Conservation (phyloP, 1,140 invertebrate species). For the Thaumetopoea pityocampa region DNA sequence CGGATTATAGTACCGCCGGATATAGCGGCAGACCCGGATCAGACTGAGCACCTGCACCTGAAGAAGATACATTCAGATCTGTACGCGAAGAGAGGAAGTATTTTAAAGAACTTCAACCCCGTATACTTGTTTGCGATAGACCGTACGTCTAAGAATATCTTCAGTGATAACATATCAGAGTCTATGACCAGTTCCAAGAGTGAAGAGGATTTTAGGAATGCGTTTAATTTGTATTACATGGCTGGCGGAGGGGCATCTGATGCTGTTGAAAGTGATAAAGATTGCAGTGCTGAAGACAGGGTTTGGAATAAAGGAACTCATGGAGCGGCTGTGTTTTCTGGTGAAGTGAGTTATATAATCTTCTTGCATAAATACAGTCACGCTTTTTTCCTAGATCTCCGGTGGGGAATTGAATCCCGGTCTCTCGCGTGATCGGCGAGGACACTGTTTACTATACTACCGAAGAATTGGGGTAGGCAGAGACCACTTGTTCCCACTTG, state of each 20-base stretch:
- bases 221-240: slow-evolving; percentile 51
- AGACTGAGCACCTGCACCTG: slow-evolving; percentile 28
- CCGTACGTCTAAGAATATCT: slow-evolving; percentile 51
- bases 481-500: no score
- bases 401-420: no score
- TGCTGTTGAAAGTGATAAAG: slow-evolving; percentile 10
- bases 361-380: slow-evolving; percentile 1
- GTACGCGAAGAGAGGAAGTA: slow-evolving; percentile 49
- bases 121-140: slow-evolving; percentile 65
- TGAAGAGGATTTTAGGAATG: slow-evolving; percentile 59
- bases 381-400: no score
- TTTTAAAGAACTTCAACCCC: slow-evolving; percentile 55
- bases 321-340: slow-evolving; percentile 45
- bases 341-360: slow-evolving; percentile 38
- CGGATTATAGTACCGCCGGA: slow-evolving; percentile 85
- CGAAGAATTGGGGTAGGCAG: no score
- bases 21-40: slow-evolving; percentile 38
- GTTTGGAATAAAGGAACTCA: slow-evolving; percentile 23
- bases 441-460: no score
- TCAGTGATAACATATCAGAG: slow-evolving; percentile 43
- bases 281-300: slow-evolving; percentile 12
- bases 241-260: slow-evolving; percentile 16
- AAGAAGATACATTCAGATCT: slow-evolving; percentile 55
- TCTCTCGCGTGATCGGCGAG: no score
- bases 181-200: slow-evolving; percentile 28